phyloP scores from a whole-genome alignment of 2,888 invertebrate genomes.

The Agrypnus murinus region DNA sequence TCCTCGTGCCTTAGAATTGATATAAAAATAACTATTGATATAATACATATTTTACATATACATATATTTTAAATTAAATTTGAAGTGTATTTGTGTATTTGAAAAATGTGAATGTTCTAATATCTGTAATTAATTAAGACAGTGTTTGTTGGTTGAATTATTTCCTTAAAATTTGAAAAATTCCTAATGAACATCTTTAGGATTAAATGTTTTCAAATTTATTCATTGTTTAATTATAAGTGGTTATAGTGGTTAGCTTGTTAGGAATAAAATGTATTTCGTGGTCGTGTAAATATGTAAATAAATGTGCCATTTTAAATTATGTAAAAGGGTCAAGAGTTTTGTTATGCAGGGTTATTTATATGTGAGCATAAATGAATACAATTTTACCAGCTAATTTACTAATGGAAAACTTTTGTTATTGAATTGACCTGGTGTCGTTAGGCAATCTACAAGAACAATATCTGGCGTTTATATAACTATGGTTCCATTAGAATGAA shows the following conservation, averaged over 20 bases:
- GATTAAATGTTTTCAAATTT: constrained; percentile 2
- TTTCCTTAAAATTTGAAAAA: constrained; percentile 15
- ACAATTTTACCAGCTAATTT: too few species aligned
- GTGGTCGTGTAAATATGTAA: constrained; percentile 5
- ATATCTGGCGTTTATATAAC: too few species aligned
- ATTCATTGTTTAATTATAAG: not conserved
- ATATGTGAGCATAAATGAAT: too few species aligned
- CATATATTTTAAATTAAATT: not conserved
- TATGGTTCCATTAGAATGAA: too few species aligned
- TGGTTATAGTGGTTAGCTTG: not conserved
- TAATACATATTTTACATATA: not conserved
- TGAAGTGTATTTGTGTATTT: not conserved
- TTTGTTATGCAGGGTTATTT: not conserved
- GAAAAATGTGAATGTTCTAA: not conserved
- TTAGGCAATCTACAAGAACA: too few species aligned
- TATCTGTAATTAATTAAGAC: too few species aligned
- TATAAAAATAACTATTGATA: too few species aligned
- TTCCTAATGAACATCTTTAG: constrained; percentile 9
- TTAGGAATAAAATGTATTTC: not conserved
- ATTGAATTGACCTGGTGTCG: too few species aligned
- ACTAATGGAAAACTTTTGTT: too few species aligned
- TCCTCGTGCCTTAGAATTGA: constrained; percentile 18
- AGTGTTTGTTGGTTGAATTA: not conserved
- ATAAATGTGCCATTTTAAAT: constrained; percentile 20
- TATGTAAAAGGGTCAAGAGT: constrained; percentile 2